Evolutionary conservation across 2,797 vertebrate species (phyloP), one percentile per base, ranked within the genome.

Genomic region (Myotis findleyi): DNA sequence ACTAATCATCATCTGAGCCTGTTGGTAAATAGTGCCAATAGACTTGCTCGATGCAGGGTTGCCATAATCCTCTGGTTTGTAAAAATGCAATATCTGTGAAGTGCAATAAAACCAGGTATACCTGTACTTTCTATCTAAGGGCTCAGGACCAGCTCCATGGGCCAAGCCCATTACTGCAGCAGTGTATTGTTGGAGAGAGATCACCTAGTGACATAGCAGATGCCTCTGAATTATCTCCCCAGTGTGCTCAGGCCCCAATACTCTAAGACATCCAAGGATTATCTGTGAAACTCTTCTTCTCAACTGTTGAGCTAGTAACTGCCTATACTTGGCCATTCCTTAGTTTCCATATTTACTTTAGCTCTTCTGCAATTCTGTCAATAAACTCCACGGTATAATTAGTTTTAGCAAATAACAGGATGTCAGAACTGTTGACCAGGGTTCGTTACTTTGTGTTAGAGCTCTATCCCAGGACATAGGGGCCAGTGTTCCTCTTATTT

Each of bases 321-420:
- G 62, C 75, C 66, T 94, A 89, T 68, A 83, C 73, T 96, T 97
- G 89, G 95, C 89, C 91, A 36, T 93, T 95, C 95, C 96, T 97
- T 93, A 92, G 92, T 96, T 94, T 96, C 95, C 93, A 96, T 97
- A 94, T 97, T 97, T 96, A 88, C 93, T 96, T 96, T 96, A 94
- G 92, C 88, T 90, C 89, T 97, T 95, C 96, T 97, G 89, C 21
- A 96, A 93, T 85, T 95, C 84, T 95, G 94, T 97, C 95, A 97
- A 97, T 87, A 97, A 96, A 92, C 57, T 77, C 21, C 84, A 91
- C 5, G 30, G 92, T 97, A 93, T 97, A 96, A 95, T 89, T 97
- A 96, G 96, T 97, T 97, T 97, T 95, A 96, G 90, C 85, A 97
- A 96, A 96, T 96, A 97, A 90, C 90, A 95, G 92, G 73, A 96